Base-by-base conservation (phyloP, 2,797 vertebrate species). In the Somateria mollissima region DNA sequence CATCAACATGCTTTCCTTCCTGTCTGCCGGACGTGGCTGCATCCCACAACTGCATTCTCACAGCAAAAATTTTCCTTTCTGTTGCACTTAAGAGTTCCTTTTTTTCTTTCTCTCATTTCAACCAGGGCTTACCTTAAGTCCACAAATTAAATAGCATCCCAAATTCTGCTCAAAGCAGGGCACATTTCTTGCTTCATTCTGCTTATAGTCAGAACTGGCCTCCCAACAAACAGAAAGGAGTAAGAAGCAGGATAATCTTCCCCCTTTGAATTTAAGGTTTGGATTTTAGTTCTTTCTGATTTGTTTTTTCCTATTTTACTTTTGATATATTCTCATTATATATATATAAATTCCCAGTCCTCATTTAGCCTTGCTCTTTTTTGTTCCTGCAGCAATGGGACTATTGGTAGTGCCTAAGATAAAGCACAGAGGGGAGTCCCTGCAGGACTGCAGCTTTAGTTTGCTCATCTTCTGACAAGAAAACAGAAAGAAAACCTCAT, bases 381-480 rank as follows among this genome's bases (percentile, higher is more conserved):
- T 36, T 74, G 3, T 15, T 32, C n/a, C 5, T 49, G 20, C 21
- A 43, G 41, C 25, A 43, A 19, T 8, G 22, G 65, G 34, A 32
- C 43, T 58, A 3, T 3, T 17, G 45, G 61, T 45, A 76, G 28
- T 20, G 60, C 64, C 28, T 24, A 5, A 43, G 43, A 20, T 10
- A 39, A 84, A 45, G 32, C 36, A 64, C 19, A 9, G 25, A 9
- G 20, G 14, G 1, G 49, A 81, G 6, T 10, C 58, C 25, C 66
- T 34, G 8, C 39, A 51, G 0, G 1, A 19, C 5, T 36, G 5
- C 21, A 20, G 5, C 34, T 64, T 54, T 5, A n/a, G 8, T 21
- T 87, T 65, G 32, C 6, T 43, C 41, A 28, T 54, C 43, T 71
- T 71, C 66, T 69, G 36, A 41, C 27, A 19, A 34, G 7, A 72